phyloP scores from a whole-genome alignment of 2,888 invertebrate genomes.

The Philereme transversata region DNA sequence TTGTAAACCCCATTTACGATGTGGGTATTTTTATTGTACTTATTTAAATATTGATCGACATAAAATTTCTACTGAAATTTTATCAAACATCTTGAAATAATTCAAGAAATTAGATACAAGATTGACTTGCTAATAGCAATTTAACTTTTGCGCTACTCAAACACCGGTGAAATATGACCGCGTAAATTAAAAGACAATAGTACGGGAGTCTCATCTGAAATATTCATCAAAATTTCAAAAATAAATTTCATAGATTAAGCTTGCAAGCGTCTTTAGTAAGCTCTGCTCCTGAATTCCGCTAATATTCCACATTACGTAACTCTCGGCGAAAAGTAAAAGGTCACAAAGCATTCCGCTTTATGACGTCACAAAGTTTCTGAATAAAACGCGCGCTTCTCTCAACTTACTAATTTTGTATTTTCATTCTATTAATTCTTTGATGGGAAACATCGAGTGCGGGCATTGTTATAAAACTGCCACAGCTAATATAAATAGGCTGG shows the following conservation, averaged over 20 bases:
- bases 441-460: conserved; percentile 67
- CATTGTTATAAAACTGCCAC: conserved; percentile 69
- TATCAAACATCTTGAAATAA: too few relatives aligned
- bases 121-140: too few relatives aligned
- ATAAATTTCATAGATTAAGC: neutral
- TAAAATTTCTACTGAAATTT: too few relatives aligned
- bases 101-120: too few relatives aligned
- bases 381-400: conserved; percentile 38
- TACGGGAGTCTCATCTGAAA: too few relatives aligned
- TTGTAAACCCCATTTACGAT: too few relatives aligned
- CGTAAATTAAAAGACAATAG: too few relatives aligned
- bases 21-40: too few relatives aligned
- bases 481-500: conserved; percentile 9
- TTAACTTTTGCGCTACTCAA: too few relatives aligned
- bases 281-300: conserved; percentile 28
- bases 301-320: conserved; percentile 47
- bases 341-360: conserved; percentile 38
- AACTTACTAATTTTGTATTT: conserved; percentile 48
- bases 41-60: too few relatives aligned
- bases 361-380: conserved; percentile 39
- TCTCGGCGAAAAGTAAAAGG: conserved; percentile 36
- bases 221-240: too few relatives aligned
- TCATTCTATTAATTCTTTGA: conserved; percentile 68
- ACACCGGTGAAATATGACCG: too few relatives aligned
- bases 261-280: conserved; percentile 6